phyloP scores from a whole-genome alignment of 1,140 invertebrate genomes.

The Bacillus rossius region DNA sequence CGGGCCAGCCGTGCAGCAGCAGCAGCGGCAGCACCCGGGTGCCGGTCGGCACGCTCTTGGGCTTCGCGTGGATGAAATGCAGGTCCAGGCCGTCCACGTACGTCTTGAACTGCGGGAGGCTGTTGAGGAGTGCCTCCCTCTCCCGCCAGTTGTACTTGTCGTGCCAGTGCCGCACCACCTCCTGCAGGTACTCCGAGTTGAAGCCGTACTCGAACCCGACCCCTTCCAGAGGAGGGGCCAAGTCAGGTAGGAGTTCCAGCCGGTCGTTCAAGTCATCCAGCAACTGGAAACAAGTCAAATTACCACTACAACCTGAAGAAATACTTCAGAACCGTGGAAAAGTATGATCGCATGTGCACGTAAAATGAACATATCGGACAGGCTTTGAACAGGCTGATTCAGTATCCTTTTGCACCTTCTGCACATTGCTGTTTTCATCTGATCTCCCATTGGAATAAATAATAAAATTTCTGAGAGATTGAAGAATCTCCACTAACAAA shows the following conservation, averaged over 20 bases:
- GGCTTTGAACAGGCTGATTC: too few relatives aligned
- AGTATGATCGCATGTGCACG: too few relatives aligned
- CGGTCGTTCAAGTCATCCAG: slow-evolving; percentile 54
- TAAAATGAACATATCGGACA: too few relatives aligned
- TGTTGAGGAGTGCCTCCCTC: slow-evolving; percentile 60
- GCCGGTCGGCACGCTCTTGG: slow-evolving; percentile 37
- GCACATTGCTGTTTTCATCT: too few relatives aligned
- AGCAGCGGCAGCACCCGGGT: slow-evolving; percentile 54
- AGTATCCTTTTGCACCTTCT: too few relatives aligned
- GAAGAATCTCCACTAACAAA: too few relatives aligned
- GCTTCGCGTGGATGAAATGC: slow-evolving; percentile 64
- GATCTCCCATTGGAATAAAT: too few relatives aligned
- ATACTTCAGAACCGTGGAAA: too few relatives aligned
- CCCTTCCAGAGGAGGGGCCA: slow-evolving; percentile 54
- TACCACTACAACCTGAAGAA: too few relatives aligned
- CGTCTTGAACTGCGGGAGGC: slow-evolving; percentile 65
- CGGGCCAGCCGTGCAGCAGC: slow-evolving; percentile 85
- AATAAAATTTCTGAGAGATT: too few relatives aligned
- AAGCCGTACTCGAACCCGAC: slow-evolving; percentile 72
- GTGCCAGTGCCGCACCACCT: slow-evolving; percentile 65
- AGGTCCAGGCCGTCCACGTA: slow-evolving; percentile 61
- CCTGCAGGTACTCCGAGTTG: slow-evolving; percentile 58
- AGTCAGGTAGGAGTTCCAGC: slow-evolving; percentile 48
- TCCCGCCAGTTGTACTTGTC: slow-evolving; percentile 69
- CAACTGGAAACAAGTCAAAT: slow-evolving; percentile 2